phyloP scores from a whole-genome alignment of 53 echinoderm and acorn worm species.

The Paracentrotus lividus region DNA sequence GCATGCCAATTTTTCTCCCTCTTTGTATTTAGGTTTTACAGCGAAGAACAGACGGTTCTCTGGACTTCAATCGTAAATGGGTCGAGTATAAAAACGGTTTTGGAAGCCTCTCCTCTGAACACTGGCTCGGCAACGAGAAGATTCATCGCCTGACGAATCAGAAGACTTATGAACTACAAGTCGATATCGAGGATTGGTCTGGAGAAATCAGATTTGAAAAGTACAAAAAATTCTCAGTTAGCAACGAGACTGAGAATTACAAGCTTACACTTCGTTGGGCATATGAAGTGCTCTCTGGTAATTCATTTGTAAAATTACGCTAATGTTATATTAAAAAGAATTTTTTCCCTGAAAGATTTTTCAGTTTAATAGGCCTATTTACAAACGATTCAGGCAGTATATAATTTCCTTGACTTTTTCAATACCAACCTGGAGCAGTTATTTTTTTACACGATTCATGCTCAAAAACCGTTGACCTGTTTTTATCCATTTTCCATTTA shows the following conservation, averaged over 20 bases:
- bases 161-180: neutral
- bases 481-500: too few species aligned
- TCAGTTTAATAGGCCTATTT: too few species aligned
- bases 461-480: too few species aligned
- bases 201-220: neutral
- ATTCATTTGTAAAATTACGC: too few species aligned
- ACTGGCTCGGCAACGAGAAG: constrained; percentile 13
- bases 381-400: too few species aligned
- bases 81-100: neutral
- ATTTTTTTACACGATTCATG: too few species aligned
- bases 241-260: neutral
- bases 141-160: neutral
- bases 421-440: too few species aligned
- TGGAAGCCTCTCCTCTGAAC: neutral
- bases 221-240: neutral
- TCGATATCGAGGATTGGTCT: neutral
- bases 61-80: neutral
- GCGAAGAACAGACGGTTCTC: neutral
- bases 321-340: too few species aligned
- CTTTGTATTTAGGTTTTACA: neutral
- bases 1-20: too few species aligned
- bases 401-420: too few species aligned
- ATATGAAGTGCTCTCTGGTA: too few species aligned
- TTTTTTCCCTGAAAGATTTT: too few species aligned
- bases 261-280: neutral